These are phyloP conservation scores for Pteronotus mesoamericanus DNA, from an alignment of 2,797 vertebrate genomes.

Conservation along the genomic window DNA sequence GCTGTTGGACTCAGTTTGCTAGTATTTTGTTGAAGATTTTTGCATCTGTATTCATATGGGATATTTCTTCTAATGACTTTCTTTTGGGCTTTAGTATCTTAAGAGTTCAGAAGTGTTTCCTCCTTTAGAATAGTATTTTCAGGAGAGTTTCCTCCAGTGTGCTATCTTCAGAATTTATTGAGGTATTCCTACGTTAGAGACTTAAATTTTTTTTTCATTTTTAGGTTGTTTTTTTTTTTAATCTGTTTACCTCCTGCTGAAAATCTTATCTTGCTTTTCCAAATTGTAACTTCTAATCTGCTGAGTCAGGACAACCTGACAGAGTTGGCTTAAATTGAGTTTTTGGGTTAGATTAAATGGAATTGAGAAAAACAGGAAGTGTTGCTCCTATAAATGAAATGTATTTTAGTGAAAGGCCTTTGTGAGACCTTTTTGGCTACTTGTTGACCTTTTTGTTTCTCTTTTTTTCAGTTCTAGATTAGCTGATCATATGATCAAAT, in stretches of 20 bases:
- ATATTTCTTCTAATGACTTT: background rate
- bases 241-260: background rate
- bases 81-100: background rate
- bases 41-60: background rate
- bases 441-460: background rate
- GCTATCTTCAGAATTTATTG: background rate
- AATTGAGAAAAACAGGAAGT: background rate
- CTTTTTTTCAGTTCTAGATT: background rate
- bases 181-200: background rate
- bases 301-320: background rate
- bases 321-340: background rate
- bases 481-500: background rate
- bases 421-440: background rate
- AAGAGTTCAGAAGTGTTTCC: background rate
- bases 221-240: background rate
- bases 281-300: background rate
- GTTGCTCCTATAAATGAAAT: background rate
- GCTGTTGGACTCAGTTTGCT: background rate
- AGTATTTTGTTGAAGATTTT: background rate
- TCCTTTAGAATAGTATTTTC: background rate
- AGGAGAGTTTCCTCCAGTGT: background rate
- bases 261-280: slow-evolving; percentile 22
- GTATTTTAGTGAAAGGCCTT: background rate
- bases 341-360: slow-evolving; percentile 26
- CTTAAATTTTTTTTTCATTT: background rate